Base-by-base conservation (phyloP, 1,140 invertebrate species). In the Nixonia krombeini region DNA sequence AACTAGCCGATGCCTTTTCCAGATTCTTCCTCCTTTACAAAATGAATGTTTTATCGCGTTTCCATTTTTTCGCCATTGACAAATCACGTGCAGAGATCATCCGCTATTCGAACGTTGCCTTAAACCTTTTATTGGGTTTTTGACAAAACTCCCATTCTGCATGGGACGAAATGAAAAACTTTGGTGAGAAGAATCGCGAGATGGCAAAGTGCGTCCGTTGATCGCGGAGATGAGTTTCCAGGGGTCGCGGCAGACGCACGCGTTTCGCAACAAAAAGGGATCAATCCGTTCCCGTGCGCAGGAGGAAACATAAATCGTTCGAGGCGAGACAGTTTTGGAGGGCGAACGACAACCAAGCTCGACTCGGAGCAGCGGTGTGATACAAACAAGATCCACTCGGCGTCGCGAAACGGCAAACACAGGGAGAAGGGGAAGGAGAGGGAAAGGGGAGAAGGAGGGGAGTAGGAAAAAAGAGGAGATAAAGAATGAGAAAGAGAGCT, bases 221-320 rank as follows among this genome's bases (percentile, higher is more conserved):
- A n/a, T n/a, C n/a, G n/a, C n/a, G n/a, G n/a, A n/a, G n/a, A n/a
- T n/a, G n/a, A n/a, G n/a, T n/a, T n/a, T n/a, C n/a, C n/a, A n/a
- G n/a, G n/a, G n/a, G n/a, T n/a, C 33, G 33, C 12, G 33, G 16
- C 4, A 68, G 65, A 68, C 53, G 52, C 49, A 46, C 63, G 47
- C 61, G 63, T 66, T 59, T 67, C 58, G 55, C 77, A 78, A 82
- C 75, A 80, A 82, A 79, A 81, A 79, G 76, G 78, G 78, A 84
- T 84, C 81, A 82, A 84, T 84, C 81, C 74, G 74, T 73, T 75
- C 57, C 70, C 71, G 64, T 53, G 66, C 66, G 53, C 65, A 59
- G 74, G 72, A 79, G 79, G 79, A 81, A 82, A 80, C 78, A 82
- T 84, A 83, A 83, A 84, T 84, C 75, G 76, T 77, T 49, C 49